Evolutionary conservation across 2,797 vertebrate species (phyloP), one percentile per base, ranked within the genome.

Genomic region (Phrynocephalus vlangalii): DNA sequence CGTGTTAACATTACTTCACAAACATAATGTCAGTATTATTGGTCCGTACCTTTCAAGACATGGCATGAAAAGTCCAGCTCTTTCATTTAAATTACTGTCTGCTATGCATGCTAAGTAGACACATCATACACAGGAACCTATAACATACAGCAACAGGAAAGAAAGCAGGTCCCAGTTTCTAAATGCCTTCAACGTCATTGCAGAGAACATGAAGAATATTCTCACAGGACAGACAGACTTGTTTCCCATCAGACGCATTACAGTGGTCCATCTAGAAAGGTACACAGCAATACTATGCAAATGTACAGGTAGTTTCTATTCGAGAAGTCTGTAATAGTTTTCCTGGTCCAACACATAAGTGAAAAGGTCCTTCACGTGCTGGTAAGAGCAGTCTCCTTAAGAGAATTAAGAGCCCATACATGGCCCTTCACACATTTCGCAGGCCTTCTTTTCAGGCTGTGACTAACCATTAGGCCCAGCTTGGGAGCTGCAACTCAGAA

Each of bases 1-100:
- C 71, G 80, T 83, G 90, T 85, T 86, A 89, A 88, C 79, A 0
- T 38, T 84, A 82, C 24, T 89, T 87, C 84, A 90, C 82, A 92
- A 91, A 84, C 18, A 87, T 73, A 33, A 38, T 48, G 63, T 79
- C 89, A 89, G 85, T 66, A 68, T 82, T 83, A 82, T 15, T 79
- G 22, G n/a, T 67, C 84, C 77, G 82, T 79, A 6, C 20, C 76
- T 86, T 26, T 7, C 0, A 76, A 44, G 10, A 28, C 33, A 28
- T 82, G n/a, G 87, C 83, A 82, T 76, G 79, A 79, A 56, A 89
- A 86, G 44, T 2, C 18, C 44, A 79, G 26, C 9, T 73, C 48
- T 48, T 90, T 77, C 87, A 83, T 71, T 20, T 38, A 30, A 71
- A 0, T 1, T 67, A 6, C 81, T 89, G 67, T 24, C 30, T 72